phyloP scores from a whole-genome alignment of 2,888 invertebrate species.

The Laothoe populi region DNA sequence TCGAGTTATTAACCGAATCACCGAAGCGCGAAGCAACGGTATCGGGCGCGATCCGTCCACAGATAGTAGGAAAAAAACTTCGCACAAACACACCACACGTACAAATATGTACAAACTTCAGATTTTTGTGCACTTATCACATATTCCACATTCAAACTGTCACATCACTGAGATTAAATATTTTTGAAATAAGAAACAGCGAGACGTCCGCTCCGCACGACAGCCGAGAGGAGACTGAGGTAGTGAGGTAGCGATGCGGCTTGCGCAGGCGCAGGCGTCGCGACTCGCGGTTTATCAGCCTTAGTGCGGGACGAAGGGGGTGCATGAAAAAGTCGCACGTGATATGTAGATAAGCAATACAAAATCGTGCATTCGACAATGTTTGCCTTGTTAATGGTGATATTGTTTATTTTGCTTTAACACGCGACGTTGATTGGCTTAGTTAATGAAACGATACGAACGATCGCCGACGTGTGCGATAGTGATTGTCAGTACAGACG shows the following conservation, averaged over 20 bases:
- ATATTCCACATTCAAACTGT: constrained; percentile 40
- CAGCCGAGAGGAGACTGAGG: constrained; percentile 69
- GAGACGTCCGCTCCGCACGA: constrained; percentile 57
- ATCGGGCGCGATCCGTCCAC: constrained; percentile 57
- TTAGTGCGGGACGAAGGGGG: constrained; percentile 67
- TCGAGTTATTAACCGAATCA: constrained; percentile 78
- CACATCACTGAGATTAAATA: constrained; percentile 56
- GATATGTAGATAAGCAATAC: constrained; percentile 65
- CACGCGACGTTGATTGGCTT: constrained; percentile 13
- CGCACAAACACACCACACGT: constrained; percentile 41
- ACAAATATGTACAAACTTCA: constrained; percentile 30
- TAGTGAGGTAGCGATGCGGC: too few species aligned
- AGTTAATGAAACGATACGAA: constrained; percentile 14
- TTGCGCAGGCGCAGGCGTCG: constrained; percentile 71
- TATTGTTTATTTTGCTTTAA: constrained; percentile 34
- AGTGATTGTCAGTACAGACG: background rate
- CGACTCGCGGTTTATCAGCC: constrained; percentile 74
- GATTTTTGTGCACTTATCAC: constrained; percentile 18
- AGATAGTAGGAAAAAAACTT: constrained; percentile 43
- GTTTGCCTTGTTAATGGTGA: constrained; percentile 37
- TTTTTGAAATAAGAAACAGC: constrained; percentile 30
- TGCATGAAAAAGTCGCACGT: constrained; percentile 77
- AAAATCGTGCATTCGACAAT: constrained; percentile 52
- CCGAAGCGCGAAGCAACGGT: constrained; percentile 79
- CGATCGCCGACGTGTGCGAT: constrained; percentile 9